These are phyloP conservation scores for Acanthococcus lagerstroemiae DNA, from an alignment of 2,888 invertebrate genomes.

Conservation along the genomic window DNA sequence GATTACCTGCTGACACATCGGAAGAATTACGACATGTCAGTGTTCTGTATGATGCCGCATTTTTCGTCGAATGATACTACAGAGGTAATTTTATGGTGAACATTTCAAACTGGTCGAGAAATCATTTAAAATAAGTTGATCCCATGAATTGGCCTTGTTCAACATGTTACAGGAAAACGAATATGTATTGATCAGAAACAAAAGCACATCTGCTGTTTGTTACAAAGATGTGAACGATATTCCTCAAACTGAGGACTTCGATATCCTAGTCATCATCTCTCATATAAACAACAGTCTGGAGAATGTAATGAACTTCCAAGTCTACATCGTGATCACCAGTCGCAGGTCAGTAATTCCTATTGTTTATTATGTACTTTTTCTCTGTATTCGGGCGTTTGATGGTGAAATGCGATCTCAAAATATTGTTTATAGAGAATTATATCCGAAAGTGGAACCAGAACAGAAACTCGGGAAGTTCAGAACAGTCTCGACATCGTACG, in stretches of 20 bases:
- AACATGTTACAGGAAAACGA: slow-evolving; percentile 46
- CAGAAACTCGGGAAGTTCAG: slow-evolving; percentile 53
- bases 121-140: too few relatives aligned
- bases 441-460: slow-evolving; percentile 53
- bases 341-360: slow-evolving; percentile 41
- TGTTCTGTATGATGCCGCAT: slow-evolving; percentile 50
- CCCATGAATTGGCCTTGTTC: too few relatives aligned
- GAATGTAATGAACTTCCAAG: slow-evolving; percentile 44
- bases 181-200: slow-evolving; percentile 53
- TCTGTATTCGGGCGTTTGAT: too few relatives aligned
- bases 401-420: too few relatives aligned
- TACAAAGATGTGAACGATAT: slow-evolving; percentile 52
- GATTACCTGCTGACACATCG: slow-evolving; percentile 60
- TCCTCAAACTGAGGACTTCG: slow-evolving; percentile 55
- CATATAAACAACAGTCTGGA: slow-evolving; percentile 41
- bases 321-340: slow-evolving; percentile 53
- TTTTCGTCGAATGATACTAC: not conserved
- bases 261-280: slow-evolving; percentile 56
- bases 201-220: slow-evolving; percentile 48
- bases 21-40: slow-evolving; percentile 55
- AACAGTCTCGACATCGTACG: slow-evolving; percentile 45
- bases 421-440: slow-evolving; percentile 51
- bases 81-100: slow-evolving; percentile 3
- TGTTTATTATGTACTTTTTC: slow-evolving; percentile 6
- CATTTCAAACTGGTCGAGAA: too few relatives aligned